phyloP scores from a whole-genome alignment of 23 tunicate genomes.

The Diplosoma virens region DNA sequence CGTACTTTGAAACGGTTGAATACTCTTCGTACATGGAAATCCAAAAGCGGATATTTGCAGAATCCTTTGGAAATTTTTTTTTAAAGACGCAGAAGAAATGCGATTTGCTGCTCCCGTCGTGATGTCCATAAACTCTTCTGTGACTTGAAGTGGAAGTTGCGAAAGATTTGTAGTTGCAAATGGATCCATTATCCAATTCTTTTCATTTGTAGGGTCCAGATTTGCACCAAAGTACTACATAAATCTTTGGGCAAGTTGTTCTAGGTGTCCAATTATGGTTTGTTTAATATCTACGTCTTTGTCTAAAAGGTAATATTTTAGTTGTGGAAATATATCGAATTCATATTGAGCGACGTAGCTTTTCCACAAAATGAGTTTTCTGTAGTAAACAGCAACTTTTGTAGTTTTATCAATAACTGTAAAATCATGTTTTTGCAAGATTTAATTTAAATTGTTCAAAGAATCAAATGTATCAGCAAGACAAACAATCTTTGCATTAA shows the following conservation, averaged over 20 bases:
- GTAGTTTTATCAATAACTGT: constrained; percentile 37
- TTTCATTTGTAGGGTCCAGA: no score
- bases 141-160: constrained; percentile 31
- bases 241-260: constrained; percentile 31
- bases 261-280: constrained; percentile 35
- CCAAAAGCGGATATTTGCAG: constrained; percentile 13
- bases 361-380: constrained; percentile 5
- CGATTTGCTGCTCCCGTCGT: constrained; percentile 5
- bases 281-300: constrained; percentile 9
- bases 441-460: constrained; percentile 31
- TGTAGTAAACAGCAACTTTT: constrained; percentile 23
- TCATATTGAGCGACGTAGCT: constrained; percentile 22
- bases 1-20: neutral
- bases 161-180: constrained; percentile 13
- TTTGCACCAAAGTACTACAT: constrained; percentile 20
- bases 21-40: constrained; percentile 7
- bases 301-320: neutral
- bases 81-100: constrained; percentile 12
- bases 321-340: constrained; percentile 17
- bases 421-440: constrained; percentile 41
- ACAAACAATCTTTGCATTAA: constrained; percentile 37
- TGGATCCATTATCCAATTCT: constrained; percentile 19
- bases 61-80: neutral
- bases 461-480: constrained; percentile 44
- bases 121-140: constrained; percentile 10